phyloP scores from a whole-genome alignment of 2,888 invertebrate genomes.

The Pseudococcus jackbeardsleyi region DNA sequence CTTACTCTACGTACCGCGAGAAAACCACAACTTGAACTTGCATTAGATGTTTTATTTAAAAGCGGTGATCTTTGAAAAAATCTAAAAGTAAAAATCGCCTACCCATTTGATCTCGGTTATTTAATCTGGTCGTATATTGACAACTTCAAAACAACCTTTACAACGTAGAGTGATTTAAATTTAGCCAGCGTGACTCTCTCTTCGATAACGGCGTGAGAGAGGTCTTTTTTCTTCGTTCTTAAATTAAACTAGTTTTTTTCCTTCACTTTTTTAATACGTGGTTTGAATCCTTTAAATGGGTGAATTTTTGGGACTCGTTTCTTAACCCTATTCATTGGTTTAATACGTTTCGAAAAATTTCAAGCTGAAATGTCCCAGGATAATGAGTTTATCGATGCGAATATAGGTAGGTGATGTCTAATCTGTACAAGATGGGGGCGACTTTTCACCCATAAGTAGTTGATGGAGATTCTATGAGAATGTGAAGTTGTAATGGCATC shows the following conservation, averaged over 20 bases:
- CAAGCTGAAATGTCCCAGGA: background rate
- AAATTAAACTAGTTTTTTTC: background rate
- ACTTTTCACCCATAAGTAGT: background rate
- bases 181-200: constrained; percentile 15
- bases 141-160: constrained; percentile 4
- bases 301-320: background rate
- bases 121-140: constrained; percentile 26
- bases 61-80: constrained; percentile 32
- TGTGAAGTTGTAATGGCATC: background rate
- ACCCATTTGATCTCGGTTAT: background rate
- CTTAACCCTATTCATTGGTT: background rate
- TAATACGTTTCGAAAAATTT: background rate
- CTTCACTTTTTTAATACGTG: background rate
- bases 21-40: constrained; percentile 49
- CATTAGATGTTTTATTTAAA: background rate
- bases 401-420: background rate
- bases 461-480: background rate
- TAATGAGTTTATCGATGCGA: background rate
- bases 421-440: background rate
- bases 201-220: background rate
- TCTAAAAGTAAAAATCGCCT: background rate
- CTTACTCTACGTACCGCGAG: background rate
- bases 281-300: background rate
- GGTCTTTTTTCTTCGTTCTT: background rate
- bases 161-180: background rate